Conservation (phyloP, 2,113 vertebrate genomes). For the Tachycineta bicolor region DNA sequence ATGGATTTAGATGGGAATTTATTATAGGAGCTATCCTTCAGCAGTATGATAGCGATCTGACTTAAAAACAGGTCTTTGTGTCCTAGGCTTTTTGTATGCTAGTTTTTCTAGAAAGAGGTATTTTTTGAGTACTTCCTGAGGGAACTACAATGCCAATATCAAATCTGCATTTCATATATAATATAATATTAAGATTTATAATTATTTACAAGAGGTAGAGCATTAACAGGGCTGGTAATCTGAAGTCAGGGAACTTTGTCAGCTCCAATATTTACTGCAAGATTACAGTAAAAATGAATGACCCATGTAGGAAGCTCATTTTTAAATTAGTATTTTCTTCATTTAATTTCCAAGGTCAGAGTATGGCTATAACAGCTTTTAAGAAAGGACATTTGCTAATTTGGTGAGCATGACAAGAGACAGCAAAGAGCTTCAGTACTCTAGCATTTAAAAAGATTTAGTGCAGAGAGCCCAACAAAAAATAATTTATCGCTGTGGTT, state of each 20-base stretch:
- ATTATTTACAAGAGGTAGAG: background rate
- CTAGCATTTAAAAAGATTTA: background rate
- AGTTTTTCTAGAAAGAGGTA: background rate
- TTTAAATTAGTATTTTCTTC: background rate
- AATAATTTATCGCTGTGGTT: background rate
- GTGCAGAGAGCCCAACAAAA: background rate
- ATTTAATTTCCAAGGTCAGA: background rate
- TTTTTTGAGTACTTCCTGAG: background rate
- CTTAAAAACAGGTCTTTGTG: background rate
- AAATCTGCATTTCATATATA: background rate
- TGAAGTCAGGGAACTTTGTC: background rate
- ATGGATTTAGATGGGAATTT: background rate
- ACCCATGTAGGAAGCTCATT: background rate
- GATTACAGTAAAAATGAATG: background rate
- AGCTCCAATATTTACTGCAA: background rate
- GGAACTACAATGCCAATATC: background rate
- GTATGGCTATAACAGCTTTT: background rate
- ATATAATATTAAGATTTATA: background rate
- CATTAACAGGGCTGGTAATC: background rate
- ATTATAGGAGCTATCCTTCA: background rate
- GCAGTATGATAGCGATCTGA: background rate
- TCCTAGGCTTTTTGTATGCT: background rate
- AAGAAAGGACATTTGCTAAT: background rate
- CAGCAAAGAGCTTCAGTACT: background rate
- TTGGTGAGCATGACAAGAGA: background rate